Percentiles rank a stretch among this genome's conserved stretches.
phyloP scores from a whole-genome alignment of 2,113 vertebrate genomes.

The Istiophorus platypterus region DNA sequence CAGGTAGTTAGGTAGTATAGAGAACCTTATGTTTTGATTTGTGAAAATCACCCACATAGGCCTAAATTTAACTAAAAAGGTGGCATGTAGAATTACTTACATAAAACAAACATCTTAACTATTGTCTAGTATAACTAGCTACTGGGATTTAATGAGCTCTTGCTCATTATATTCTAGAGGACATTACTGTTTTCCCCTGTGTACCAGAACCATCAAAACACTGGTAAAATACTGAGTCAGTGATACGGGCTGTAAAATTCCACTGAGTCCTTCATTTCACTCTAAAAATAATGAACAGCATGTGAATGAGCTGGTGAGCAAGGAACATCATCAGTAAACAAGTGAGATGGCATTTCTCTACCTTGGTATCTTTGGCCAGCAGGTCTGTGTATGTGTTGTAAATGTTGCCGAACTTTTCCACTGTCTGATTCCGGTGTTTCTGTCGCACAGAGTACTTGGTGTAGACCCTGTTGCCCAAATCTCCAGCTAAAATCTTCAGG shows the following conservation, averaged over 20 bases:
- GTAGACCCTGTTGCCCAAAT: conserved; percentile 86
- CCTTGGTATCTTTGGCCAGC: conserved; percentile 89
- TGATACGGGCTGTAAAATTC: conserved; percentile 16
- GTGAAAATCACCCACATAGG: conserved; percentile 19
- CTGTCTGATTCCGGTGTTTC: conserved; percentile 77
- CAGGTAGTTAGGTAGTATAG: neutral
- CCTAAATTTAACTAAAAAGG: conserved; percentile 59
- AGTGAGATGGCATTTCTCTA: conserved; percentile 58
- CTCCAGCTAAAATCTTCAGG: conserved; percentile 82
- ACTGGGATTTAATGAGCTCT: conserved; percentile 53
- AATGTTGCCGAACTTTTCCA: conserved; percentile 82
- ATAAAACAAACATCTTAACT: conserved; percentile 45
- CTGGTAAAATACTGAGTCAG: conserved; percentile 37
- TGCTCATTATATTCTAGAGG: conserved; percentile 56
- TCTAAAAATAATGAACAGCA: conserved; percentile 13
- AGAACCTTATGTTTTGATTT: neutral
- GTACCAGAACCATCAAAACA: conserved; percentile 41
- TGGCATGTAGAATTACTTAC: conserved; percentile 39
- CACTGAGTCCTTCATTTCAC: conserved; percentile 7
- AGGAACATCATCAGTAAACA: neutral
- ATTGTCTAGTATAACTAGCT: conserved; percentile 28
- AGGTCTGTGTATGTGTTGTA: conserved; percentile 87
- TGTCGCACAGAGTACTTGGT: conserved; percentile 82
- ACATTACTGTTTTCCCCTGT: conserved; percentile 24
- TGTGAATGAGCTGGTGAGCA: neutral